Evolutionary conservation across 1,140 invertebrate genomes (phyloP).

Genomic region (Idris sp.): DNA sequence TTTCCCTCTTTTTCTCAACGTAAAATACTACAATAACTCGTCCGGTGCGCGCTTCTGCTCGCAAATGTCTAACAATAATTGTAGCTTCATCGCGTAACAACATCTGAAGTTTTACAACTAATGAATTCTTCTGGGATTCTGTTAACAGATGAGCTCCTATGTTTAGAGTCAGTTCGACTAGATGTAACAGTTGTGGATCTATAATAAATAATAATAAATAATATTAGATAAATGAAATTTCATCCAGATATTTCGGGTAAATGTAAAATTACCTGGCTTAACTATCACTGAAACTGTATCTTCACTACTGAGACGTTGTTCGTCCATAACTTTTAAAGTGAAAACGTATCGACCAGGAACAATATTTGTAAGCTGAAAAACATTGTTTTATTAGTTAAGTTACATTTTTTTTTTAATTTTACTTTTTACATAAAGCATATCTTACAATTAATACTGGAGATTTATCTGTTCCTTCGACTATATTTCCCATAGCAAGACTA

Average conservation of each 20-base stretch:
- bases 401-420: background rate
- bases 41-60: constrained; percentile 80
- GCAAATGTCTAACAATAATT: constrained; percentile 82
- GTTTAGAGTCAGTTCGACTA: constrained; percentile 89
- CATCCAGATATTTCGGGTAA: background rate
- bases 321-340: constrained; percentile 91
- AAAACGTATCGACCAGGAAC: constrained; percentile 93
- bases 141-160: constrained; percentile 85
- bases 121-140: constrained; percentile 85
- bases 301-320: constrained; percentile 88
- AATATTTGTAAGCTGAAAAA: constrained; percentile 86
- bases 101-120: constrained; percentile 87
- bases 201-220: constrained; percentile 48
- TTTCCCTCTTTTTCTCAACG: constrained; percentile 78
- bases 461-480: constrained; percentile 86
- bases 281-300: constrained; percentile 92
- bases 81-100: constrained; percentile 84
- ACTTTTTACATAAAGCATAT: constrained; percentile 9
- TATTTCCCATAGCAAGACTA: constrained; percentile 90
- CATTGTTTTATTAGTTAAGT: constrained; percentile 6
- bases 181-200: constrained; percentile 85
- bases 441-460: constrained; percentile 85
- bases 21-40: constrained; percentile 82
- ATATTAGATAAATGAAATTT: constrained; percentile 1
- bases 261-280: constrained; percentile 81